Percentiles rank a stretch among this genome's conserved stretches.
These are phyloP conservation scores for Euclidia mi DNA, from an alignment of 2,888 invertebrate species.

Conservation along the genomic window DNA sequence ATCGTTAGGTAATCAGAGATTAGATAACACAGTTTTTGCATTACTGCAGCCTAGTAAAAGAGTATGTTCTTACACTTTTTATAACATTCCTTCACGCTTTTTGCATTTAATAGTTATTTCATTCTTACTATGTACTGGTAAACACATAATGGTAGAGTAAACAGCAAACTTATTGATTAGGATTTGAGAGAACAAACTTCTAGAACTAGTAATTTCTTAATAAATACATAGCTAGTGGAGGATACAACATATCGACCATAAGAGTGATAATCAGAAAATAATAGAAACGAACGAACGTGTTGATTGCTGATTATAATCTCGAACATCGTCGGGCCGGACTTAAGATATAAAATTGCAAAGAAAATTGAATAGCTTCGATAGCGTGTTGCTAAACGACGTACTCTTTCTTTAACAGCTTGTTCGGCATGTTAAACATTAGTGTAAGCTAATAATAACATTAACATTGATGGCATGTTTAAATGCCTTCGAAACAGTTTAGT, in stretches of 20 bases:
- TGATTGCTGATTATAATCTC: neutral
- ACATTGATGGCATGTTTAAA: too few species aligned
- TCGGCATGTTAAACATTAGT: too few species aligned
- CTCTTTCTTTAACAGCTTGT: too few species aligned
- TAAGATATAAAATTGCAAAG: neutral
- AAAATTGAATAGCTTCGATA: neutral
- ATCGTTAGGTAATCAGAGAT: conserved; percentile 37
- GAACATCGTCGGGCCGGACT: neutral
- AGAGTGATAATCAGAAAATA: neutral
- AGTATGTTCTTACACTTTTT: too few species aligned
- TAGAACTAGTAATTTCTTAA: neutral
- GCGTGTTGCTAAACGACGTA: too few species aligned
- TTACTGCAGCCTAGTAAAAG: conserved; percentile 18
- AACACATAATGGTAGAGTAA: too few species aligned
- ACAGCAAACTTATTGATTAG: neutral
- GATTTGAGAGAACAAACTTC: conserved; percentile 1
- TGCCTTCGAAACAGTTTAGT: too few species aligned
- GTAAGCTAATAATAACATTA: too few species aligned
- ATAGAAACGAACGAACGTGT: neutral
- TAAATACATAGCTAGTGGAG: too few species aligned
- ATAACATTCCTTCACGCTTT: too few species aligned
- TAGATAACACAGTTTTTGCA: conserved; percentile 42
- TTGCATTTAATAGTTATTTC: too few species aligned
- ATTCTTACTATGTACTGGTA: too few species aligned
- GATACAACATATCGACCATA: neutral